Base-by-base conservation (phyloP, 2,888 invertebrate species). In the Sinodicranocentrus sp. region DNA sequence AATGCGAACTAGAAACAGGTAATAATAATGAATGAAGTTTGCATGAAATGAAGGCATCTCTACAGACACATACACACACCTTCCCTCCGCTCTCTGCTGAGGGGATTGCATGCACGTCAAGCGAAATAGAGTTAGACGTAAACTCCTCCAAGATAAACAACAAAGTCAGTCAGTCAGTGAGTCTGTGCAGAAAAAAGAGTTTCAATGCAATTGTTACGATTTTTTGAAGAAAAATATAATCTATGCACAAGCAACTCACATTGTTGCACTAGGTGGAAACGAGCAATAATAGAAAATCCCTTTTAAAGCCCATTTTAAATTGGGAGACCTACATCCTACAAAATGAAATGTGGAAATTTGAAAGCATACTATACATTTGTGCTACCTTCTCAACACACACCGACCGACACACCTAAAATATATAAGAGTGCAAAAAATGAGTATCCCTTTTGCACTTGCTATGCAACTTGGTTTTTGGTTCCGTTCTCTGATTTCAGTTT, bases 131-230 rank as follows among this genome's bases (percentile, higher is more conserved):
- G 44, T 67, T 67, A 67, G 23, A 44, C 44, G 23, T 21, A 17
- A 21, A 57, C 19, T 57, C 23, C n/a, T 19, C 39, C 26, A 21
- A 39, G 44, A 67, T 67, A 67, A 67, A 67, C 33, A 67, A 67
- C 33, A 23, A 26, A 59, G 59, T 59, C 59, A 63, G 43, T 67
- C 67, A 67, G 67, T 67, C 44, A 67, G 67, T 44, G 43, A 67
- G 67, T 67, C 43, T 21, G 67, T 25, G 23, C 23, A 44, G 5
- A 48, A 48, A 15, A n/a, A 10, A 48, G 33, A n/a, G n/a, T n/a
- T n/a, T n/a, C n/a, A n/a, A n/a, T n/a, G 33, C 33, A 33, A 3
- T 33, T 33, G 3, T 33, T 33, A 6, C 33, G 8, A 3, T 48
- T 48, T 3, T 17, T 48, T 17, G 15, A 48, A 48, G 61, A 26